A percentile compares a stretch with the other conserved stretches of the same genome.
Evolutionary conservation across 2,113 vertebrate genomes (phyloP).

Genomic region (Meleagris gallopavo): DNA sequence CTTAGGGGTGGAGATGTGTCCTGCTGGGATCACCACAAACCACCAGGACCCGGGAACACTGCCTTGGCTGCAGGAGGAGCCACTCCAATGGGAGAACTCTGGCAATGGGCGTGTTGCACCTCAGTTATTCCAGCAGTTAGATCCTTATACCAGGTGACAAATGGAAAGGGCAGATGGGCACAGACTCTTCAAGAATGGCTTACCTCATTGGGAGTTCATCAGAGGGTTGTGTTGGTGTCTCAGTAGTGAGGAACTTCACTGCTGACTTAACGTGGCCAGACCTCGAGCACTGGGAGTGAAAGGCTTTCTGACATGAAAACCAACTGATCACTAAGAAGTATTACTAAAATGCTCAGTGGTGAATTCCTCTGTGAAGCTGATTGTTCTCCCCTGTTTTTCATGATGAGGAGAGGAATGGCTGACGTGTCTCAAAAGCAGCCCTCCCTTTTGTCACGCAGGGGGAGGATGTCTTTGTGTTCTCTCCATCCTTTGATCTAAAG

Average conservation of each 20-base stretch:
- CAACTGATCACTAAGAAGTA: constrained; percentile 6
- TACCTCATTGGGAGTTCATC: background rate
- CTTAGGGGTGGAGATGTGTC: background rate
- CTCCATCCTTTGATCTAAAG: constrained; percentile 9
- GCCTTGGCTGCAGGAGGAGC: background rate
- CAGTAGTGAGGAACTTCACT: background rate
- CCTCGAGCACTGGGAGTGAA: background rate
- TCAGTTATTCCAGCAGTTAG: background rate
- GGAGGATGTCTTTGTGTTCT: constrained; percentile 4
- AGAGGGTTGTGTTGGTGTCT: background rate
- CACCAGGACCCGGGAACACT: background rate
- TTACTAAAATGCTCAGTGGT: constrained; percentile 42
- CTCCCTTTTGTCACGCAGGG: constrained; percentile 16
- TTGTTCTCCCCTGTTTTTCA: constrained; percentile 61
- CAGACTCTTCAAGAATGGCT: background rate
- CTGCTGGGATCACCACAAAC: background rate
- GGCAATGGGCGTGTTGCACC: background rate
- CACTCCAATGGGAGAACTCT: background rate
- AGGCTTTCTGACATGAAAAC: constrained; percentile 49
- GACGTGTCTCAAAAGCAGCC: constrained; percentile 40
- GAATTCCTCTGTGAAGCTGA: constrained; percentile 47
- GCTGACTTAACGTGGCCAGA: background rate
- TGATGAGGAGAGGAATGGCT: constrained; percentile 41
- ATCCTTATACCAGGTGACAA: background rate
- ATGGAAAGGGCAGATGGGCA: background rate